Conservation (phyloP, 2,113 vertebrate species). For the Polypterus bichir region DNA sequence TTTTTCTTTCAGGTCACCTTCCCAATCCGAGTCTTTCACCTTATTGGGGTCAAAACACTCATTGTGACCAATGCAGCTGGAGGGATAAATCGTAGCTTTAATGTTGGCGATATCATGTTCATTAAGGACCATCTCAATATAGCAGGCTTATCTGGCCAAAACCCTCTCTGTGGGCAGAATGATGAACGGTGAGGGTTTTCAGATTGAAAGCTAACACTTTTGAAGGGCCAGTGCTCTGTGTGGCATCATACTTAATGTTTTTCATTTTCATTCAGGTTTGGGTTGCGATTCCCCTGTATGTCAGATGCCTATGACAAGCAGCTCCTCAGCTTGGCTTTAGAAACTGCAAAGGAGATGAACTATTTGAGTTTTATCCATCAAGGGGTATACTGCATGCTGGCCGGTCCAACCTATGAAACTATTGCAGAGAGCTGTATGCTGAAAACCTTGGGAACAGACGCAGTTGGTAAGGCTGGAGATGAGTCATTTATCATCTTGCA, state of each 20-base stretch:
- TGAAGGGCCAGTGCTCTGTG: neutral
- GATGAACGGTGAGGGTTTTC: slow-evolving; percentile 38
- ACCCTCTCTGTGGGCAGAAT: slow-evolving; percentile 50
- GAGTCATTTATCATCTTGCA: too few species aligned
- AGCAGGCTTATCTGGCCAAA: slow-evolving; percentile 51
- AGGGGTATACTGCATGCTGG: slow-evolving; percentile 56
- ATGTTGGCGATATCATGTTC: slow-evolving; percentile 56
- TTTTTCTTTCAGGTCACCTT: slow-evolving; percentile 44
- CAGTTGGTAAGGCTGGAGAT: slow-evolving; percentile 41
- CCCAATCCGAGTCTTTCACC: slow-evolving; percentile 51
- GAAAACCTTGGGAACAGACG: slow-evolving; percentile 44
- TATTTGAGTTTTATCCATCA: slow-evolving; percentile 34
- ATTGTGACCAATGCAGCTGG: slow-evolving; percentile 61
- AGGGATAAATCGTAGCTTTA: slow-evolving; percentile 38
- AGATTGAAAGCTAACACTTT: neutral
- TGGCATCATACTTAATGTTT: neutral
- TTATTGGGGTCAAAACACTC: slow-evolving; percentile 47
- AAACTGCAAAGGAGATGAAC: slow-evolving; percentile 33
- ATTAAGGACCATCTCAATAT: slow-evolving; percentile 63
- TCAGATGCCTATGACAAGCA: slow-evolving; percentile 53
- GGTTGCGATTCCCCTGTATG: slow-evolving; percentile 56
- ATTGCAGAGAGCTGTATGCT: slow-evolving; percentile 48
- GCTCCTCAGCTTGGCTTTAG: slow-evolving; percentile 28
- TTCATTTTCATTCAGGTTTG: slow-evolving; percentile 38
- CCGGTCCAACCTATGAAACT: slow-evolving; percentile 51